These are phyloP conservation scores for Botia almorhae DNA, from an alignment of 2,797 vertebrate species.

Conservation along the genomic window DNA sequence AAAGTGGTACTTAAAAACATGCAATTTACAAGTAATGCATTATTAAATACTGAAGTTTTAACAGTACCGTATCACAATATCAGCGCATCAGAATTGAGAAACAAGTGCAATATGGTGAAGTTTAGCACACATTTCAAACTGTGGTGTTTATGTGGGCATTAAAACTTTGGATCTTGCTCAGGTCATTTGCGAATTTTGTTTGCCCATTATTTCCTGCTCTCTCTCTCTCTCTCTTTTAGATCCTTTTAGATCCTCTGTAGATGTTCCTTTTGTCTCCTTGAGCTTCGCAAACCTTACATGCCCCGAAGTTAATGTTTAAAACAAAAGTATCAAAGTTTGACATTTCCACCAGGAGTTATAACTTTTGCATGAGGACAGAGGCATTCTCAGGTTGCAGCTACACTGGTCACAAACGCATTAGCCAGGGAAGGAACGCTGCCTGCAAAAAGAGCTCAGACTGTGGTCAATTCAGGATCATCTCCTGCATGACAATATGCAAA, in stretches of 20 bases:
- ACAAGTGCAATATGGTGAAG: too few species aligned
- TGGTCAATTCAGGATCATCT: conserved; percentile 37
- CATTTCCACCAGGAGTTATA: conserved; percentile 65
- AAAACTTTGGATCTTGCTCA: too few species aligned
- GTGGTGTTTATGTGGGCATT: too few species aligned
- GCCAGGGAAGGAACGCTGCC: conserved; percentile 21
- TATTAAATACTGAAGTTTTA: too few species aligned
- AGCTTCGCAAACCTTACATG: conserved; percentile 56
- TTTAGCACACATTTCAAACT: too few species aligned
- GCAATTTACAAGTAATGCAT: too few species aligned
- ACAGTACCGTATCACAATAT: too few species aligned
- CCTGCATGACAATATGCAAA: conserved; percentile 34
- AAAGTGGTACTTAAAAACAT: too few species aligned
- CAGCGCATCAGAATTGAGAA: too few species aligned
- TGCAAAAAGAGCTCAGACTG: conserved; percentile 49
- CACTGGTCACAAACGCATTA: conserved; percentile 18
- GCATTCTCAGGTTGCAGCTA: conserved; percentile 64
- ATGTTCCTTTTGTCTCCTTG: conserved; percentile 4
- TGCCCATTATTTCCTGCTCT: too few species aligned
- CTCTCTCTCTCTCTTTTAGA: too few species aligned
- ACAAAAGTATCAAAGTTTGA: conserved; percentile 69
- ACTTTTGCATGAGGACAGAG: conserved; percentile 73
- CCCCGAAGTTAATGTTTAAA: conserved; percentile 70
- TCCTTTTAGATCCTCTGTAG: conserved; percentile 27
- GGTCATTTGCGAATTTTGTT: too few species aligned